Evolutionary conservation across 2,113 vertebrate species (phyloP), one percentile per base, ranked within the genome.

Genomic region (Tupaia tana): DNA sequence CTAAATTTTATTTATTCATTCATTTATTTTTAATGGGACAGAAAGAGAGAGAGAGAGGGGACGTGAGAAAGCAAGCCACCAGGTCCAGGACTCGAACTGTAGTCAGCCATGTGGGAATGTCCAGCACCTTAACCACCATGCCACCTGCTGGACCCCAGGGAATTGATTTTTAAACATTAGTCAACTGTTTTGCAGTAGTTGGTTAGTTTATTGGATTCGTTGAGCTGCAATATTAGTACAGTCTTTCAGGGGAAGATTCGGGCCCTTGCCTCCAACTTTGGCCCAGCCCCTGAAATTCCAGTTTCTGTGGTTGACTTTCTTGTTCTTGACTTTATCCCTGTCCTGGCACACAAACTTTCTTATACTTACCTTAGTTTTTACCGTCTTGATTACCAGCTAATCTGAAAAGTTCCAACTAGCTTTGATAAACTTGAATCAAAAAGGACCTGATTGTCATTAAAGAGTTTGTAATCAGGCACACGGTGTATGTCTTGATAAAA

Each of bases 391-490:
- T 70, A 73, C 22, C 82, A 73, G n/a, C 43, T 86, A 73, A 20
- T 29, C 25, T 81, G 66, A 82, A 67, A 91, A 52, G 25, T 83
- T 27, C 16, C 81, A 78, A 8, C 14, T 24, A 73, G 56, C 73
- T 58, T 19, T 77, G 61, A 64, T 82, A 88, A 67, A 59, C 16
- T 54, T 66, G 29, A 95, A 56, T 69, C 61, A 34, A 75, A 91
- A 83, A 22, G 73, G 19, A 61, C 54, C 61, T 43, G 86, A 1
- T 52, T 31, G 75, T 78, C 25, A 71, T 34, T 58, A 69, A 27
- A 20, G 22, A 66, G 29, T 96, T 91, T 91, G 58, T 63, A 77
- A 14, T 87, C 19, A 86, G n/a, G 66, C 24, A 82, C 73, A 74
- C 43, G 31, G 58, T 58, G 13, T 77, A 4, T 27, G 22, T 89